Evolutionary conservation across 2,113 vertebrate genomes (phyloP).

Genomic region (Elgaria multicarinata): DNA sequence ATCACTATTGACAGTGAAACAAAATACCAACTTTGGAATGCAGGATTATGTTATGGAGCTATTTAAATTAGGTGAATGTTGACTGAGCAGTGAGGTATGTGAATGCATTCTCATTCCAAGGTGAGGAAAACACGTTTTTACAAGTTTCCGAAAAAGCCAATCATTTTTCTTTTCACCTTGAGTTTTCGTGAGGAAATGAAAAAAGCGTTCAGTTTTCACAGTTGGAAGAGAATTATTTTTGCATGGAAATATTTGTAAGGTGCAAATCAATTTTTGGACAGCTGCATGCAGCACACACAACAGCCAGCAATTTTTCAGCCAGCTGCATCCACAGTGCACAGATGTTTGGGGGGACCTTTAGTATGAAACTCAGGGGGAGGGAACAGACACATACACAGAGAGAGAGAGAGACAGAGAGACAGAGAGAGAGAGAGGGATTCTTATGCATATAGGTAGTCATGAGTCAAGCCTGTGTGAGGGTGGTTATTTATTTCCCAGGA

Average conservation of each 20-base stretch:
- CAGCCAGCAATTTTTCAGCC: background rate
- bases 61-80: slow-evolving; percentile 37
- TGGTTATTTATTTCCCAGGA: background rate
- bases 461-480: background rate
- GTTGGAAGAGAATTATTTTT: slow-evolving; percentile 40
- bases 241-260: slow-evolving; percentile 35
- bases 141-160: slow-evolving; percentile 46
- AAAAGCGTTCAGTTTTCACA: slow-evolving; percentile 42
- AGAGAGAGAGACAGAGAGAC: no score
- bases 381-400: background rate
- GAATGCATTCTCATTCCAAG: slow-evolving; percentile 40
- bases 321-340: background rate
- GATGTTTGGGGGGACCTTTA: background rate
- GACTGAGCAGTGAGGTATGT: slow-evolving; percentile 37
- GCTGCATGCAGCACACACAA: background rate
- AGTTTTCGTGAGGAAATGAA: slow-evolving; percentile 37
- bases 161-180: slow-evolving; percentile 43
- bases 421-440: no score
- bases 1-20: slow-evolving; percentile 35
- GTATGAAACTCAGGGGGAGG: background rate
- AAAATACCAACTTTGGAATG: slow-evolving; percentile 27
- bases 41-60: slow-evolving; percentile 44
- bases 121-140: slow-evolving; percentile 45
- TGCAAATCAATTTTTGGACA: background rate
- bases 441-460: background rate